These are phyloP conservation scores for Enteromius afrohamiltoni DNA, from an alignment of 2,797 vertebrate species.

Conservation along the genomic window DNA sequence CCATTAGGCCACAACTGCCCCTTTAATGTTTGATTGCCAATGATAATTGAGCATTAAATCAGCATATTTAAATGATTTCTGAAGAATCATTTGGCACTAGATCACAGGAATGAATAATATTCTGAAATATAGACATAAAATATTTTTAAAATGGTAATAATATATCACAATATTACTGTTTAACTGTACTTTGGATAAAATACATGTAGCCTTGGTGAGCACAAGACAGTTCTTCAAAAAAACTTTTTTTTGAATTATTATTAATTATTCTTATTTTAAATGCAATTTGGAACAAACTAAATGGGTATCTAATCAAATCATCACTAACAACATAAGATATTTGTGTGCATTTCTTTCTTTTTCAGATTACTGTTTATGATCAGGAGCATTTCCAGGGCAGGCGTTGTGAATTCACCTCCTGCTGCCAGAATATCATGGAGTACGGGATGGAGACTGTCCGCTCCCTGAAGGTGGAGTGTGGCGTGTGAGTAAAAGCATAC, in stretches of 20 bases:
- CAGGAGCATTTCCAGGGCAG: constrained; percentile 96
- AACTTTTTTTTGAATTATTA: not conserved
- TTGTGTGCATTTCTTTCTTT: not conserved
- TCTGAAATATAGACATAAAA: too few species aligned
- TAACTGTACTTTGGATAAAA: not conserved
- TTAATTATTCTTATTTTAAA: not conserved
- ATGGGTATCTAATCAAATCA: not conserved
- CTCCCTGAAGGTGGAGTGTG: constrained; percentile 94
- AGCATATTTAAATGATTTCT: not conserved
- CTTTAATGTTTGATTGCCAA: not conserved
- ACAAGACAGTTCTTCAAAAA: not conserved
- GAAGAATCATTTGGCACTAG: not conserved
- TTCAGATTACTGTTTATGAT: constrained; percentile 93
- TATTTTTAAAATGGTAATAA: not conserved
- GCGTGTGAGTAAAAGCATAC: constrained; percentile 82
- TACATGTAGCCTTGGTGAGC: not conserved
- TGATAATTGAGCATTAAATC: not conserved
- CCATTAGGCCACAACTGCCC: too few species aligned
- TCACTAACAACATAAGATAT: not conserved
- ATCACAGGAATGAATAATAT: not conserved
- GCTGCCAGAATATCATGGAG: constrained; percentile 94
- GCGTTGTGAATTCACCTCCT: constrained; percentile 91
- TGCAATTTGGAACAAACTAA: not conserved
- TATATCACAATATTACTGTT: not conserved
- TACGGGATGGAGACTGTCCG: constrained; percentile 91